A percentile compares a stretch with the other conserved stretches of the same genome.
phyloP scores from a whole-genome alignment of 2,888 invertebrate genomes.

The Cecidostiba fungosa region DNA sequence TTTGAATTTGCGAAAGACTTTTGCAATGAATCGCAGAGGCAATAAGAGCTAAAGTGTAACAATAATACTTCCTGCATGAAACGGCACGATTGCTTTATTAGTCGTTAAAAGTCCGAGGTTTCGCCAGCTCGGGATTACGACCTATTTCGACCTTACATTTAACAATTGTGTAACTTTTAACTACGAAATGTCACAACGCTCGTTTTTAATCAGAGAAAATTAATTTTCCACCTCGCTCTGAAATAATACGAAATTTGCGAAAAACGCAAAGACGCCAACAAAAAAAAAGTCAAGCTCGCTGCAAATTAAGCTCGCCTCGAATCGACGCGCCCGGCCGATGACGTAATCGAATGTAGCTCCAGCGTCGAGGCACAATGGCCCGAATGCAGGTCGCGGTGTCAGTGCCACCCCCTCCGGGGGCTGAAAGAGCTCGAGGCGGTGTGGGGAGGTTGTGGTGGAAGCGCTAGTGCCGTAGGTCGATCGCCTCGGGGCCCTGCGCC shows the following conservation, averaged over 20 bases:
- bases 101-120: slow-evolving; percentile 12
- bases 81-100: slow-evolving; percentile 35
- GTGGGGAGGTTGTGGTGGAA: slow-evolving; percentile 5
- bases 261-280: background rate
- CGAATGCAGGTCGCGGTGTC: slow-evolving; percentile 64
- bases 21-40: background rate
- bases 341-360: slow-evolving; percentile 60
- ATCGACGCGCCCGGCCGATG: slow-evolving; percentile 38
- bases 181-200: background rate
- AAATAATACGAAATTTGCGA: too few species aligned
- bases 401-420: slow-evolving; percentile 54
- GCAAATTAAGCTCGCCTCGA: slow-evolving; percentile 30
- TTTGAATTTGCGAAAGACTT: too few species aligned
- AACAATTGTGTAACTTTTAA: slow-evolving; percentile 34
- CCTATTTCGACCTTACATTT: slow-evolving; percentile 1
- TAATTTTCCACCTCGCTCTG: background rate
- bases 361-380: slow-evolving; percentile 52
- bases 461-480: background rate
- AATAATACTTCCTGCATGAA: background rate
- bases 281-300: background rate
- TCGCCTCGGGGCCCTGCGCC: background rate
- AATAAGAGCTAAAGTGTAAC: background rate
- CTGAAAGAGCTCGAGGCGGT: slow-evolving; percentile 6
- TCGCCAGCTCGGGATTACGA: background rate
- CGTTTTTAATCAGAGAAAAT: background rate